Evolutionary conservation across 2,113 vertebrate genomes (phyloP).

Genomic region (Noturus placidus): DNA sequence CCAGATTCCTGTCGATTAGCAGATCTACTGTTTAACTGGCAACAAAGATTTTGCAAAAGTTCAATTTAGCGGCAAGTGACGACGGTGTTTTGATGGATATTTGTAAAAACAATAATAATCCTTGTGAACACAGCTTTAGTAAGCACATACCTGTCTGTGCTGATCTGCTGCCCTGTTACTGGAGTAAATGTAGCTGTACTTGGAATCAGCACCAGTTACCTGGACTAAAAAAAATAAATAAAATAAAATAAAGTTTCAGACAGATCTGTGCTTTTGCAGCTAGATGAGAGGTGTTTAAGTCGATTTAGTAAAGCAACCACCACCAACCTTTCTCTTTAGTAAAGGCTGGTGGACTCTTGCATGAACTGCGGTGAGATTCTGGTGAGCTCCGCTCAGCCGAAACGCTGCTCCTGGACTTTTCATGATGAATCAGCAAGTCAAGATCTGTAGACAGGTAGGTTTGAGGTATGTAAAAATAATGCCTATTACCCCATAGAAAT

Average conservation of each 20-base stretch:
- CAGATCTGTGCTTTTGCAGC: not conserved
- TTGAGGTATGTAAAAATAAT: not conserved
- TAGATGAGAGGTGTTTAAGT: not conserved
- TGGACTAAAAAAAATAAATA: slow-evolving; percentile 58
- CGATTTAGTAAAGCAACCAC: not conserved
- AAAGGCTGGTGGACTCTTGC: slow-evolving; percentile 63
- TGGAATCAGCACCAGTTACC: slow-evolving; percentile 3
- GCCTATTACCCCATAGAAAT: too few species aligned
- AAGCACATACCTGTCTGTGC: slow-evolving; percentile 54
- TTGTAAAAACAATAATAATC: not conserved
- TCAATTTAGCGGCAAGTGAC: not conserved
- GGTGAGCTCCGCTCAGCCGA: slow-evolving; percentile 49
- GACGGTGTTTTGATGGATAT: not conserved
- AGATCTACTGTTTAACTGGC: not conserved
- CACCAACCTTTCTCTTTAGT: slow-evolving; percentile 69
- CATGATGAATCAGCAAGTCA: slow-evolving; percentile 65
- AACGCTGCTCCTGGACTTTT: slow-evolving; percentile 56
- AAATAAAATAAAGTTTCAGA: not conserved
- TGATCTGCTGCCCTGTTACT: slow-evolving; percentile 32
- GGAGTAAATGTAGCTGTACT: slow-evolving; percentile 41
- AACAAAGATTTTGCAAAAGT: not conserved
- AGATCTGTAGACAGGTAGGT: slow-evolving; percentile 59
- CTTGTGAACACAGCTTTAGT: not conserved
- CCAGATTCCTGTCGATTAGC: not conserved
- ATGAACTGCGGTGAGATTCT: not conserved